Evolutionary conservation across 2,888 invertebrate genomes (phyloP).

Genomic region (Megalurothrips usitatus): DNA sequence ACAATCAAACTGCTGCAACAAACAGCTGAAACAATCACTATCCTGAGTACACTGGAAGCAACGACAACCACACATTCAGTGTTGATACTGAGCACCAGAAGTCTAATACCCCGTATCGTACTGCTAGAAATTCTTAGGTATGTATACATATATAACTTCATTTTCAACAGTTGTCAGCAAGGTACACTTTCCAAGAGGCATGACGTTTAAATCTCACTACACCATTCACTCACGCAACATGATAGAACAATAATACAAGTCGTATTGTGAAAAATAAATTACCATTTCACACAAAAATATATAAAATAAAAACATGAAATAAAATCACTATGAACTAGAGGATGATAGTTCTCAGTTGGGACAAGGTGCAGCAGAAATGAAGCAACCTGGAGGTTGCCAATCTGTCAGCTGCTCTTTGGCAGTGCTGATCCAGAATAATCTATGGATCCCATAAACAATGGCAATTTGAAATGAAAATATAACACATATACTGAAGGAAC

Average conservation of each 20-base stretch:
- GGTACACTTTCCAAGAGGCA: constrained; percentile 7
- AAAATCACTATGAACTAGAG: constrained; percentile 18
- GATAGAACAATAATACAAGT: constrained; percentile 9
- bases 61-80: not conserved
- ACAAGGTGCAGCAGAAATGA: constrained; percentile 19
- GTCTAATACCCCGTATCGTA: not conserved
- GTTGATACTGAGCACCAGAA: not conserved
- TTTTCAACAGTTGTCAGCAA: constrained; percentile 16
- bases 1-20: constrained; percentile 6
- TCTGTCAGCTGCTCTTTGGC: constrained; percentile 17
- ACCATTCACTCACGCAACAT: constrained; percentile 1
- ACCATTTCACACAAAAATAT: constrained; percentile 25
- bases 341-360: constrained; percentile 24
- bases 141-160: not conserved
- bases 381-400: not conserved
- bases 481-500: constrained; percentile 12
- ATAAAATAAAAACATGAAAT: constrained; percentile 27
- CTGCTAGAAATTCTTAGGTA: not conserved
- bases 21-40: constrained; percentile 11
- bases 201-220: constrained; percentile 4
- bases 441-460: constrained; percentile 17
- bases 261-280: constrained; percentile 23
- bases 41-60: constrained; percentile 20
- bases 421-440: constrained; percentile 16
- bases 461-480: not conserved